Base-by-base conservation (phyloP, 2,113 vertebrate genomes). In the Motacilla alba region DNA sequence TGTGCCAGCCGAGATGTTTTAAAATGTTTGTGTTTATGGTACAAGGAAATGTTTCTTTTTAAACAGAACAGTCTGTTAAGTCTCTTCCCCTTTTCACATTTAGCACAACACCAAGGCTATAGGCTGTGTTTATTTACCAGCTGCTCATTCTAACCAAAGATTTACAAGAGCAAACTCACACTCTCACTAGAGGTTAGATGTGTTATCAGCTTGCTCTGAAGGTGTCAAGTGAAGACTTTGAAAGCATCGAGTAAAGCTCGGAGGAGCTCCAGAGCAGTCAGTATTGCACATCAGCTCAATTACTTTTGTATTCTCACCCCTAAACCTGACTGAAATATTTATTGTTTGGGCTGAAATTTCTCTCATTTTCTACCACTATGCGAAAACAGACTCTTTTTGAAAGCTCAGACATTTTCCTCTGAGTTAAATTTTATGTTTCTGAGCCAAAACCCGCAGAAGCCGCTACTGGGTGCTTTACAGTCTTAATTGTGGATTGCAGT, bases 31-130 rank as follows among this genome's bases (percentile, higher is more conserved):
- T 43, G 33, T 81, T 87, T 89, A 91, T 70, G 44, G 47, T 69
- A 84, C 79, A 55, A 87, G 90, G 94, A 97, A 96, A 96, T 58
- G 60, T 49, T 96, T 85, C 81, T 68, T 59, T 90, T 96, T 53
- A 82, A 94, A 96, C 86, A 97, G 95, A 96, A 96, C 89, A 84
- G 83, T 20, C 80, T 95, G 52, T 70, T 55, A 55, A 86, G 90
- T 76, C 82, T 96, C 92, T 96, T 96, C 95, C 92, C 79, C 93
- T 96, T 96, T 97, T 95, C 64, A n/a, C 56, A 43, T 81, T 49
- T n/a, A 92, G 83, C 86, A 72, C 73, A 81, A 56, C 23, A 89
- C 43, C 3, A 39, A 70, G 72, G 68, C 75, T 80, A 55, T 70
- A 44, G 87, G 76, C 73, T 69, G 44, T 86, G 60, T 81, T 94